Percentiles rank a stretch among this genome's conserved stretches.
Conservation (phyloP, 2,113 vertebrate genomes). For the Blennius ocellaris region DNA sequence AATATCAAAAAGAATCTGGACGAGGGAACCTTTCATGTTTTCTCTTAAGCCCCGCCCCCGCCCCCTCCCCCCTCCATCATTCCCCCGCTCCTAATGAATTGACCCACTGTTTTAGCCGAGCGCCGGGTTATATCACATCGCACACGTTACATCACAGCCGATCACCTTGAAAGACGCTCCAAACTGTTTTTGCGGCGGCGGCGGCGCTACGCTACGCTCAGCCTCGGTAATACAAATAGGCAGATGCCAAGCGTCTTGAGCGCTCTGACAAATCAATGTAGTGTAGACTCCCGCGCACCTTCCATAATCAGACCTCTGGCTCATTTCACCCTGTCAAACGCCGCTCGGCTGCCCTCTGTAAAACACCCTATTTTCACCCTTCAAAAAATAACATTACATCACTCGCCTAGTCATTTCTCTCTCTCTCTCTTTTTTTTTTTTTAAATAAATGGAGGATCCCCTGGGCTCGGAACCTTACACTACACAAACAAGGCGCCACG, state of each 20-base stretch:
- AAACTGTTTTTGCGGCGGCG: conserved; percentile 22
- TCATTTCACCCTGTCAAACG: conserved; percentile 80
- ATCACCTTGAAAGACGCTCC: conserved; percentile 25
- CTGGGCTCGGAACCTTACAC: conserved; percentile 88
- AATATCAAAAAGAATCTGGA: neutral
- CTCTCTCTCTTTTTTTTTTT: conserved; percentile 34
- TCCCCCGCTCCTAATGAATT: neutral
- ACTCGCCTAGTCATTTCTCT: conserved; percentile 81
- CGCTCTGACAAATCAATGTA: conserved; percentile 59
- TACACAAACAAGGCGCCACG: conserved; percentile 87
- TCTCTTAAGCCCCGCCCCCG: too few species aligned
- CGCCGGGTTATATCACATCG: neutral
- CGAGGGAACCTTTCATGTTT: neutral
- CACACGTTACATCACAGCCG: conserved; percentile 13
- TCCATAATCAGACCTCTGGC: conserved; percentile 78
- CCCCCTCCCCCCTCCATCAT: neutral
- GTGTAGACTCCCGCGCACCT: conserved; percentile 55
- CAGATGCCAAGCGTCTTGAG: conserved; percentile 57
- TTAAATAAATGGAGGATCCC: conserved; percentile 87
- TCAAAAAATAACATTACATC: conserved; percentile 94
- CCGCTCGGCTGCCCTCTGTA: conserved; percentile 66
- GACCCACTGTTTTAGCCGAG: neutral
- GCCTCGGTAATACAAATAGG: conserved; percentile 63
- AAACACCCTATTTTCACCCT: conserved; percentile 82
- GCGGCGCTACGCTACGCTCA: conserved; percentile 30